Evolutionary conservation across 2,888 invertebrate species (phyloP).

Genomic region (Drosophila eohydei): DNA sequence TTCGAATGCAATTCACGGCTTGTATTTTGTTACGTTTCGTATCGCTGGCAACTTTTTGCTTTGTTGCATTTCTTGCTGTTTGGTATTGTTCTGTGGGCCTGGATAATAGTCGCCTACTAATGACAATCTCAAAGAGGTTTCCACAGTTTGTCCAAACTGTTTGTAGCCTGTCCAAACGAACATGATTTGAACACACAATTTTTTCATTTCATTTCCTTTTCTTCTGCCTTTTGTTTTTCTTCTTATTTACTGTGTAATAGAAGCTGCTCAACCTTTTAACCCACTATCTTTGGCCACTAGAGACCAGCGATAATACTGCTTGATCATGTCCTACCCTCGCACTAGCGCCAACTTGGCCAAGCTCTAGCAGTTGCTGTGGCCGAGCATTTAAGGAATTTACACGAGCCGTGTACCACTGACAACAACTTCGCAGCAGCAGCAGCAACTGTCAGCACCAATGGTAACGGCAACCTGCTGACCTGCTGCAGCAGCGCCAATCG

Average conservation of each 20-base stretch:
- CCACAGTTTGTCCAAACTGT: constrained; percentile 84
- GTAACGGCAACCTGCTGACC: constrained; percentile 77
- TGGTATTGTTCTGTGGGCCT: constrained; percentile 52
- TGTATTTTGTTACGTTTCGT: constrained; percentile 78
- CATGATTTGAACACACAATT: constrained; percentile 83
- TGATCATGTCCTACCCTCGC: constrained; percentile 54
- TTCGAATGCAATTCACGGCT: constrained; percentile 84
- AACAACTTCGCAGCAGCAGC: constrained; percentile 46
- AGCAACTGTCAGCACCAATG: constrained; percentile 45
- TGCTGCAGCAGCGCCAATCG: constrained; percentile 36
- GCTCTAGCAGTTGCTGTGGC: constrained; percentile 34
- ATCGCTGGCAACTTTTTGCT: constrained; percentile 55
- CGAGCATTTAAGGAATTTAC: constrained; percentile 81
- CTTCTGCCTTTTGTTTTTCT: constrained; percentile 33
- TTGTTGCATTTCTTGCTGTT: constrained; percentile 47
- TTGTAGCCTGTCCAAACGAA: constrained; percentile 84
- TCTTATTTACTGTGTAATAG: constrained; percentile 53
- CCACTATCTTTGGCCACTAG: constrained; percentile 17
- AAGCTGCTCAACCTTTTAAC: constrained; percentile 65
- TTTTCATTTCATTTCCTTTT: constrained; percentile 52
- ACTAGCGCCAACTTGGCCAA: constrained; percentile 37
- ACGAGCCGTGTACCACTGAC: constrained; percentile 75
- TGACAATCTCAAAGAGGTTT: constrained; percentile 79
- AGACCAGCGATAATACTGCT: constrained; percentile 40
- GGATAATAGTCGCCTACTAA: constrained; percentile 71